Percentiles rank a stretch among this genome's conserved stretches.
phyloP scores from a whole-genome alignment of 2,113 vertebrate genomes.

The Pterocles orientalis region DNA sequence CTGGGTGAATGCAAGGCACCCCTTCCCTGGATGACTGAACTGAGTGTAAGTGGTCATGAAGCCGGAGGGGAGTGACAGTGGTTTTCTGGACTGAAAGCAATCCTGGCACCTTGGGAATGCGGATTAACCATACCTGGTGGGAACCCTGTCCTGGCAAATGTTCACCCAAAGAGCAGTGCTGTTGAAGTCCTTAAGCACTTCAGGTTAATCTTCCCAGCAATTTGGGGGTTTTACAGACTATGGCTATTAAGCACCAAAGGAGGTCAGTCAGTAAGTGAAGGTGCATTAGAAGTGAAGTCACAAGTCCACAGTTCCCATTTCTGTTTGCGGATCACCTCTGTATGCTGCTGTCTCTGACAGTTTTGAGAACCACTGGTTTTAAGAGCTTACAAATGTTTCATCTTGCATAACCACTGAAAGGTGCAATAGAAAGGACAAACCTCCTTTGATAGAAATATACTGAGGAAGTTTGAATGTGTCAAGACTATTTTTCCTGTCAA shows the following conservation, averaged over 20 bases:
- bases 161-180: neutral
- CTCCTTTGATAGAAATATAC: neutral
- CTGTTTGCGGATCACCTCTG: neutral
- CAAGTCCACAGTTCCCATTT: neutral
- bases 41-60: neutral
- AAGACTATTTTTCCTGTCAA: slow-evolving; percentile 3
- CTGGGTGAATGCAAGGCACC: neutral
- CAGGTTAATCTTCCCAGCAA: neutral
- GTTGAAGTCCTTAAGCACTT: neutral
- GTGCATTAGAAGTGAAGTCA: neutral
- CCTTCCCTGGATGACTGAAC: neutral
- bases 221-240: neutral
- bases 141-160: neutral
- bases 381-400: neutral
- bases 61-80: neutral
- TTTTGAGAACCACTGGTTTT: neutral
- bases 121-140: neutral
- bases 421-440: neutral
- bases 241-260: neutral
- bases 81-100: neutral
- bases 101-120: neutral
- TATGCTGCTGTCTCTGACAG: neutral
- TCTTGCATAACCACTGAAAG: neutral
- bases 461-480: neutral
- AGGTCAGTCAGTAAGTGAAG: neutral